Conservation (phyloP, 2,888 invertebrate genomes). For the Gastrophysa polygoni region DNA sequence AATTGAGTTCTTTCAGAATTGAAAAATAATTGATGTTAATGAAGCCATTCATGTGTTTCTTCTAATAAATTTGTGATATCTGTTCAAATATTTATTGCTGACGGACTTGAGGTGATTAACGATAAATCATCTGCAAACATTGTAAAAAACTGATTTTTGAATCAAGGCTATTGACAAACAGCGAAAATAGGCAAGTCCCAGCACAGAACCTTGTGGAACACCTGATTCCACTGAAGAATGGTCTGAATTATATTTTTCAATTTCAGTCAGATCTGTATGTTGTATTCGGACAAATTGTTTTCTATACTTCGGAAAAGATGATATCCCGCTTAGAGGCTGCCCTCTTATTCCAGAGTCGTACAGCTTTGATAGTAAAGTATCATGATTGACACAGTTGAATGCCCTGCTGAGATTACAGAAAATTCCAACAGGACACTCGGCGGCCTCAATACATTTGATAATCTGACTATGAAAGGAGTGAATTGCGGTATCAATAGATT, state of each 20-base stretch:
- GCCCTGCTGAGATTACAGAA: too few relatives aligned
- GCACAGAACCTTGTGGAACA: background rate
- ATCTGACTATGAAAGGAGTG: background rate
- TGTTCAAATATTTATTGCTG: background rate
- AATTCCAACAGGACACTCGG: background rate
- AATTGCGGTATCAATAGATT: background rate
- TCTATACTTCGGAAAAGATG: background rate
- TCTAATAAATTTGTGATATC: background rate
- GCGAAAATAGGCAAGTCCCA: background rate
- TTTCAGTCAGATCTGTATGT: background rate
- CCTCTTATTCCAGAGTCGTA: background rate
- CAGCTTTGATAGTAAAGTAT: background rate
- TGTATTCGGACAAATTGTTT: background rate
- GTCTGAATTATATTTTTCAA: background rate
- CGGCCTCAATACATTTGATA: background rate
- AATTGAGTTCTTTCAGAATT: background rate
- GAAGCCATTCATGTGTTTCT: background rate
- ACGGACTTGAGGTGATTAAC: background rate
- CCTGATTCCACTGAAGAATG: background rate
- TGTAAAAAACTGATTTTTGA: background rate
- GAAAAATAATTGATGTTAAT: background rate
- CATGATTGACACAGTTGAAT: background rate
- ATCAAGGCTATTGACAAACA: background rate
- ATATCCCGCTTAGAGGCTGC: too few relatives aligned
- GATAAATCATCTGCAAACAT: background rate